Percentiles rank a stretch among this genome's conserved stretches.
These are phyloP conservation scores for Lagopus muta DNA, from an alignment of 2,113 vertebrate species.

Conservation along the genomic window DNA sequence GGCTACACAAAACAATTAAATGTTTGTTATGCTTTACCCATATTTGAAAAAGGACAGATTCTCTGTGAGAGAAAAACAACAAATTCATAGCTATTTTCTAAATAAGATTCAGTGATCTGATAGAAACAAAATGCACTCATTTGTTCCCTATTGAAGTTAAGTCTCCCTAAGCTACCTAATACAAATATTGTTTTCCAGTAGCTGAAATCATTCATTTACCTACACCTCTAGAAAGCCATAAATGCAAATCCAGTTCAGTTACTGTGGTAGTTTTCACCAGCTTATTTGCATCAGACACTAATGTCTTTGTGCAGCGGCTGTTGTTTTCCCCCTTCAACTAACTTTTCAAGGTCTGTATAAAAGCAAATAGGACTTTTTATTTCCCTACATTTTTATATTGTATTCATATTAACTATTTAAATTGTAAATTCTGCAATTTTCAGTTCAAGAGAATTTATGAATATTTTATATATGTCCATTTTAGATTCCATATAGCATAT, in stretches of 20 bases:
- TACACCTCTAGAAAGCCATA: conserved; percentile 20
- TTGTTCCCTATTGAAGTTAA: conserved; percentile 20
- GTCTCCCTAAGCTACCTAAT: conserved; percentile 14
- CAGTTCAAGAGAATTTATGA: neutral
- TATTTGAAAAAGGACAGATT: conserved; percentile 25
- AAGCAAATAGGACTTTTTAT: neutral
- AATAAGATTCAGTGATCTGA: conserved; percentile 40
- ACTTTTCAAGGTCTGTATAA: neutral
- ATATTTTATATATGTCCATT: neutral
- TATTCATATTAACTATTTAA: neutral
- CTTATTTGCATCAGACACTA: conserved; percentile 50
- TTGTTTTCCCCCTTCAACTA: conserved; percentile 21
- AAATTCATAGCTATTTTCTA: conserved; percentile 28
- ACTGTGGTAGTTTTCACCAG: conserved; percentile 53
- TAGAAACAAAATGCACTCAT: conserved; percentile 54
- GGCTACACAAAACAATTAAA: conserved; percentile 24
- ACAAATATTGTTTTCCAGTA: conserved; percentile 70
- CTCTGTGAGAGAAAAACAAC: neutral
- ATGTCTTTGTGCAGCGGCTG: conserved; percentile 22
- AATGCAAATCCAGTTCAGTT: conserved; percentile 19
- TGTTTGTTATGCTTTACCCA: neutral
- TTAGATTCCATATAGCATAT: neutral
- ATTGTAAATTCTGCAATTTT: neutral
- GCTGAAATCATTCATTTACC: conserved; percentile 38
- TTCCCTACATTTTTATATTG: neutral